Evolutionary conservation across 1,140 invertebrate genomes (phyloP).

Genomic region (Ruditapes philippinarum): DNA sequence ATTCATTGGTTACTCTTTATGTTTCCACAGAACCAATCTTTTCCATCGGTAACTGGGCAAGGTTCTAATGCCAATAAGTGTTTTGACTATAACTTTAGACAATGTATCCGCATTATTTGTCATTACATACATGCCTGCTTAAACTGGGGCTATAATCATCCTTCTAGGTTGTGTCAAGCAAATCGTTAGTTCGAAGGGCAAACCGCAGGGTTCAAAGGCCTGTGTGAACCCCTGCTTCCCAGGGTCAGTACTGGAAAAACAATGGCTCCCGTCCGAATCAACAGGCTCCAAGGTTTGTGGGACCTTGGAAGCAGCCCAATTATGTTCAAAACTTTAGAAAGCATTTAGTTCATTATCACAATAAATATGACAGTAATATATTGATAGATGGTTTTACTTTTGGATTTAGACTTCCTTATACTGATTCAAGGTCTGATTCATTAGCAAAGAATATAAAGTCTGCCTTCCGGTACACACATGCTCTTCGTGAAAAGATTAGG

Average conservation of each 20-base stretch:
- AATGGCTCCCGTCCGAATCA: background rate
- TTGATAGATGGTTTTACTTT: background rate
- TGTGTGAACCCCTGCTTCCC: background rate
- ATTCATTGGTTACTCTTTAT: background rate
- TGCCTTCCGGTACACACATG: background rate
- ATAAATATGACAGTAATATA: background rate
- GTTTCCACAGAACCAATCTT: background rate
- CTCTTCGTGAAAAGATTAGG: background rate
- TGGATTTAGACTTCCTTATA: conserved; percentile 21
- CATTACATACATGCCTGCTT: background rate
- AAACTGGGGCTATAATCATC: background rate
- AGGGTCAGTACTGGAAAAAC: background rate
- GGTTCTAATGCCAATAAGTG: background rate
- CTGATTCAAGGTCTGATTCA: background rate
- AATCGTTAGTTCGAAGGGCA: background rate
- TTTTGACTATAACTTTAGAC: background rate
- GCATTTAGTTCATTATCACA: background rate
- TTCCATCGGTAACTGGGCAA: background rate
- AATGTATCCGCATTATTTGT: background rate
- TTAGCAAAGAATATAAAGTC: conserved; percentile 8
- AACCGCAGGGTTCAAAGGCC: too few relatives aligned
- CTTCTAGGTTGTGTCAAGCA: background rate
- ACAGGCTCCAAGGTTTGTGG: background rate
- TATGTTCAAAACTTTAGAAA: background rate
- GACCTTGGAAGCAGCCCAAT: conserved; percentile 11